A percentile compares a stretch with the other conserved stretches of the same genome.
Conservation (phyloP, 2,888 invertebrate species). For the Sphaerophoria taeniata region DNA sequence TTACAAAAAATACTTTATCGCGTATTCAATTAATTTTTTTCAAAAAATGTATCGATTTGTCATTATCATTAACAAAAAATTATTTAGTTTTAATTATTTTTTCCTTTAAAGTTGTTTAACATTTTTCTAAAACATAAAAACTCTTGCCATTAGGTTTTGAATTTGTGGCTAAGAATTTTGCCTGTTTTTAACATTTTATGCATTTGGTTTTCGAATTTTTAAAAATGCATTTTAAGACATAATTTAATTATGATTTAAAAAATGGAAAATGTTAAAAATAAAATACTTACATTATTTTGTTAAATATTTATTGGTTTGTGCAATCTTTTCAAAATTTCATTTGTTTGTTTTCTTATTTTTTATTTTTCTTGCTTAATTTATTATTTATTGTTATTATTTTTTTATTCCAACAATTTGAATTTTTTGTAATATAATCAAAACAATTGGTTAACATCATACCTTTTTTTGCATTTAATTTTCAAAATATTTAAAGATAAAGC, state of each 20-base stretch:
- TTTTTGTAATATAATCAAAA: conserved; percentile 63
- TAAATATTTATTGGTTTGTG: conserved; percentile 74
- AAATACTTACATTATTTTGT: conserved; percentile 48
- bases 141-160: conserved; percentile 69
- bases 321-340: conserved; percentile 69
- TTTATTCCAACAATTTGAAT: not conserved
- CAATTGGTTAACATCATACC: conserved; percentile 34
- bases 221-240: conserved; percentile 17
- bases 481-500: conserved; percentile 18
- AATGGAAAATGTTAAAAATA: not conserved
- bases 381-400: conserved; percentile 66
- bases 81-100: conserved; percentile 56
- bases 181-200: conserved; percentile 43
- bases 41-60: conserved; percentile 14
- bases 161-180: conserved; percentile 27
- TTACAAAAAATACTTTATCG: conserved; percentile 8
- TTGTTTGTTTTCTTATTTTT: conserved; percentile 27
- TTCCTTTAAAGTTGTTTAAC: conserved; percentile 13
- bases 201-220: conserved; percentile 41
- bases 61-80: conserved; percentile 46
- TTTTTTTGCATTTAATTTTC: conserved; percentile 38
- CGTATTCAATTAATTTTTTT: conserved; percentile 23
- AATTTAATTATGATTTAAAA: conserved; percentile 14
- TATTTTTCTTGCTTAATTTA: conserved; percentile 47
- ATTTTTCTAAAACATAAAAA: not conserved